Base-by-base conservation (phyloP, 1,140 invertebrate species). In the Drosophila hydei region DNA sequence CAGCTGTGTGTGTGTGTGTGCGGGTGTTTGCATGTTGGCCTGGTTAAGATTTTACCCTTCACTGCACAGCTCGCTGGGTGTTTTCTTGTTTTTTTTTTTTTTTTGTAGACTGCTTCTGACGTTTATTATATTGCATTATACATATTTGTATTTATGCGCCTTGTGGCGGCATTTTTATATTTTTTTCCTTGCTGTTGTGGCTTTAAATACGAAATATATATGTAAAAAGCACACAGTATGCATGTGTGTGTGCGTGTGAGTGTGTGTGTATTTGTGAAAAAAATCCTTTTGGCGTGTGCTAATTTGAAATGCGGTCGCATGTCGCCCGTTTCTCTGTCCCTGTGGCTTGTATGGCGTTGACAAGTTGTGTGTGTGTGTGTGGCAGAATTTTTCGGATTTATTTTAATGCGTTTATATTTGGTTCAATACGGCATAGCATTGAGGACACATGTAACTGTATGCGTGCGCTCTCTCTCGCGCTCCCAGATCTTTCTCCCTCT, bases 61-160 rank as follows among this genome's bases (percentile, higher is more conserved):
- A 48, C 7, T 60, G 19, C 16, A 43, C 52, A 58, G 27, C 25
- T 12, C 14, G 16, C 16, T 16, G 40, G 11, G 16, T 30, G 42
- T 23, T 38, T 52, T 12, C 19, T 47, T 19, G 11, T 54, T 65
- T 70, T n/a, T 21, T 25, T 27, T 43, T 30, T 43, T 47, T 43
- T 60, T 71, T 62, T 85, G 59, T 60, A 23, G 63, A 45, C 83
- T 87, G 81, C 67, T 87, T 62, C 33, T 88, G 81, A 87, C 81
- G 83, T 87, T 87, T 87, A 87, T 87, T 87, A 87, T 81, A 87
- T 87, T 87, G 81, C 81, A 81, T 78, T 85, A 81, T 87, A 59
- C 50, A 61, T 87, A 87, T 88, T 87, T 79, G 77, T 87, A 81
- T 81, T 87, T 87, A 78, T 87, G 77, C 75, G 71, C 51, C 72